Conservation (phyloP, 2,888 invertebrate genomes). For the Acanthosepion pharaonis region DNA sequence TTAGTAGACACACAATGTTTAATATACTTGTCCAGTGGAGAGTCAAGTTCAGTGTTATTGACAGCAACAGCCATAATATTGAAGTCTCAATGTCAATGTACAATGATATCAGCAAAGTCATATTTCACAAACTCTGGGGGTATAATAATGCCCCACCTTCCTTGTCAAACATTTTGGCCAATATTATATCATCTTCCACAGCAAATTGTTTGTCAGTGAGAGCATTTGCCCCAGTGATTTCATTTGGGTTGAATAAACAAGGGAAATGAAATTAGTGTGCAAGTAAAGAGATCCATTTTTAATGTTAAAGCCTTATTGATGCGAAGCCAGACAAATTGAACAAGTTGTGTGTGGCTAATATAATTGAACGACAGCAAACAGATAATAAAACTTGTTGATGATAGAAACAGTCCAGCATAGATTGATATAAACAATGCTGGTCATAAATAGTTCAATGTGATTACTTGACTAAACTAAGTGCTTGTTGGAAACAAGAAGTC, state of each 20-base stretch:
- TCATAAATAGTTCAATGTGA: slow-evolving; percentile 8
- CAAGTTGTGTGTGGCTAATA: neutral
- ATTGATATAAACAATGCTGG: neutral
- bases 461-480: neutral
- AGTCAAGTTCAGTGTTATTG: too few species aligned
- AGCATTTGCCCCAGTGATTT: neutral
- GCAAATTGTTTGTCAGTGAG: neutral
- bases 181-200: neutral
- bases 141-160: too few species aligned
- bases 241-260: slow-evolving; percentile 11
- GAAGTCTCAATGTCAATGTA: too few species aligned
- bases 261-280: neutral
- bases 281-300: neutral
- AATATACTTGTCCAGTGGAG: too few species aligned
- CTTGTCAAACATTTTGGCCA: neutral
- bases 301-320: neutral
- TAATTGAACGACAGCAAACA: slow-evolving; percentile 33
- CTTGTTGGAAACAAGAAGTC: neutral
- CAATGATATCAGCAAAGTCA: too few species aligned
- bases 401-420: neutral
- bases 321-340: neutral
- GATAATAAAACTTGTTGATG: neutral
- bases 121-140: too few species aligned
- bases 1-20: too few species aligned
- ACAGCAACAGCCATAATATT: too few species aligned